Evolutionary conservation across 2,888 invertebrate genomes (phyloP).

Genomic region (Athalia cordata): DNA sequence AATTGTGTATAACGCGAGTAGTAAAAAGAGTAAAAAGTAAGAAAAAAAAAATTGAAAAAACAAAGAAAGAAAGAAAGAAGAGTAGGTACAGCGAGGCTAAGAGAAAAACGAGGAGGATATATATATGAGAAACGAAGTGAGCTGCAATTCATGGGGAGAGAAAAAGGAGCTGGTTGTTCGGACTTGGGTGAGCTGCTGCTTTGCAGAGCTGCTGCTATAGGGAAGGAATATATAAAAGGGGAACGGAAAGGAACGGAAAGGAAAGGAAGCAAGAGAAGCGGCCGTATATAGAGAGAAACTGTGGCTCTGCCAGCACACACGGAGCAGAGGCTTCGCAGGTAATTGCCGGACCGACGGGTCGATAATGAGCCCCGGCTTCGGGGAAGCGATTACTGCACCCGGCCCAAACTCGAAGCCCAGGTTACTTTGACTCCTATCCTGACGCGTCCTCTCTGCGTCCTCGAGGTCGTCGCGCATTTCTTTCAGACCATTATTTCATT

Average conservation of each 20-base stretch:
- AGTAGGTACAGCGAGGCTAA: no score
- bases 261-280: background rate
- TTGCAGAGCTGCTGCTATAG: background rate
- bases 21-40: no score
- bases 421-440: conserved; percentile 15
- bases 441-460: conserved; percentile 24
- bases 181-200: no score
- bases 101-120: no score
- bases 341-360: conserved; percentile 74
- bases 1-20: no score
- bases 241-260: conserved; percentile 18
- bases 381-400: conserved; percentile 72
- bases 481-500: background rate
- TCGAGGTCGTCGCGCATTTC: conserved; percentile 3
- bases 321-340: conserved; percentile 71
- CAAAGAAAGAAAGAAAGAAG: no score
- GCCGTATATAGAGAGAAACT: conserved; percentile 57
- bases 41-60: no score
- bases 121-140: no score
- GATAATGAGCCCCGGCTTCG: conserved; percentile 74
- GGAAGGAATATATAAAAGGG: background rate
- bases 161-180: no score
- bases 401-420: conserved; percentile 54
- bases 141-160: no score
- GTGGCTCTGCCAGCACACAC: conserved; percentile 61